A percentile compares a stretch with the other conserved stretches of the same genome.
Conservation (phyloP, 2,888 invertebrate species). For the Helicoverpa assulta region DNA sequence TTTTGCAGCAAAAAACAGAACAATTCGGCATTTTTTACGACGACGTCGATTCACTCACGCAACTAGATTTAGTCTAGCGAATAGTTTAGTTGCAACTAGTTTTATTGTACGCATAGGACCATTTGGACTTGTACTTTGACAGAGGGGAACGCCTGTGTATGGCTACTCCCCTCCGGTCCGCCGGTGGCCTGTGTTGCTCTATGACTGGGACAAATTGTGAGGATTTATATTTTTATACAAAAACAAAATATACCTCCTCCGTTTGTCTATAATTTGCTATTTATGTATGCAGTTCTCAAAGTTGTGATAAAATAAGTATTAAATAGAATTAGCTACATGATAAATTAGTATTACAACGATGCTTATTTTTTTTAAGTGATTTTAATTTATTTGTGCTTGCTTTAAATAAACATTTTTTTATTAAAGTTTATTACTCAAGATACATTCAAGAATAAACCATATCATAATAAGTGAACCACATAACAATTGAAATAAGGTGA, state of each 20-base stretch:
- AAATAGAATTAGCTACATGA: constrained; percentile 62
- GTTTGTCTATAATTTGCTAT: constrained; percentile 73
- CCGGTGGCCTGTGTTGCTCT: too few relatives aligned
- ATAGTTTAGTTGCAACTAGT: too few relatives aligned
- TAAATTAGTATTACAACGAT: constrained; percentile 42
- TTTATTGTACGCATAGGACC: too few relatives aligned
- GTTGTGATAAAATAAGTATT: constrained; percentile 78
- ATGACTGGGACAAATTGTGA: constrained; percentile 83
- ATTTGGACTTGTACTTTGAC: too few relatives aligned
- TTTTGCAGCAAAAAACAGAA: too few relatives aligned
- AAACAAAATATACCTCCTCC: constrained; percentile 87
- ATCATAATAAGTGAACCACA: background rate
- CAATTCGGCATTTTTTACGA: too few relatives aligned
- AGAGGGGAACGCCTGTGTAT: too few relatives aligned
- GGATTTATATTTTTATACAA: constrained; percentile 85
- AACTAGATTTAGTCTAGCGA: too few relatives aligned
- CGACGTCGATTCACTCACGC: too few relatives aligned
- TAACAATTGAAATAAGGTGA: constrained; percentile 6
- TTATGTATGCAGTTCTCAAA: constrained; percentile 68
- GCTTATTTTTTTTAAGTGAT: constrained; percentile 5
- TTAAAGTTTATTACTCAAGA: background rate
- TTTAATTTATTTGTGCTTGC: constrained; percentile 1
- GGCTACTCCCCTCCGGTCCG: too few relatives aligned
- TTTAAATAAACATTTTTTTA: background rate
- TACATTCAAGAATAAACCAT: constrained; percentile 16